Conservation (phyloP, 1,140 invertebrate species). For the Panulirus ornatus region DNA sequence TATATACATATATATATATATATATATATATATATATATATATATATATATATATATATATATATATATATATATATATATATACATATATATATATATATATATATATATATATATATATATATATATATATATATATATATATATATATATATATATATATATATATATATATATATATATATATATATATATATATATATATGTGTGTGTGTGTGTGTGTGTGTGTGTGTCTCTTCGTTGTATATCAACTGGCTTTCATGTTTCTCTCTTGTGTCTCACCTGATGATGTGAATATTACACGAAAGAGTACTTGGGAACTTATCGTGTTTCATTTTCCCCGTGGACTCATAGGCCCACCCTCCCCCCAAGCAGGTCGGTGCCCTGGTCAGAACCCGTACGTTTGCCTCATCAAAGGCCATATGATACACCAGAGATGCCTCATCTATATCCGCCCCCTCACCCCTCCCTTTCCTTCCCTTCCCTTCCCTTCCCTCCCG, state of each 20-base stretch:
- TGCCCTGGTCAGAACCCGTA: too few relatives aligned
- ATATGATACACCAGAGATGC: too few relatives aligned
- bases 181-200: slow-evolving; percentile 7
- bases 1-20: neutral
- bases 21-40: slow-evolving; percentile 29
- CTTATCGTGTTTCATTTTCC: too few relatives aligned
- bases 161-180: slow-evolving; percentile 16
- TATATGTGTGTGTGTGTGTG: neutral
- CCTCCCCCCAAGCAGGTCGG: too few relatives aligned
- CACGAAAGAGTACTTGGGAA: too few relatives aligned
- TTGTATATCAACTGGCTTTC: neutral
- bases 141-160: slow-evolving; percentile 10
- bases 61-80: slow-evolving; percentile 5
- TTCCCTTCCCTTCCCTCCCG: too few relatives aligned
- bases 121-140: slow-evolving; percentile 10
- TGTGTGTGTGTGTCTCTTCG: neutral
- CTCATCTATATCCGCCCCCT: too few relatives aligned
- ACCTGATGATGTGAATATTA: too few relatives aligned
- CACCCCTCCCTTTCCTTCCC: too few relatives aligned
- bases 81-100: neutral
- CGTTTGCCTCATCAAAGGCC: too few relatives aligned
- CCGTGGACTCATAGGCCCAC: too few relatives aligned
- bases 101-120: slow-evolving; percentile 15
- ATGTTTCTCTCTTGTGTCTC: too few relatives aligned
- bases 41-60: slow-evolving; percentile 26